Evolutionary conservation across 2,797 vertebrate genomes (phyloP).

Genomic region (Tinamus major): DNA sequence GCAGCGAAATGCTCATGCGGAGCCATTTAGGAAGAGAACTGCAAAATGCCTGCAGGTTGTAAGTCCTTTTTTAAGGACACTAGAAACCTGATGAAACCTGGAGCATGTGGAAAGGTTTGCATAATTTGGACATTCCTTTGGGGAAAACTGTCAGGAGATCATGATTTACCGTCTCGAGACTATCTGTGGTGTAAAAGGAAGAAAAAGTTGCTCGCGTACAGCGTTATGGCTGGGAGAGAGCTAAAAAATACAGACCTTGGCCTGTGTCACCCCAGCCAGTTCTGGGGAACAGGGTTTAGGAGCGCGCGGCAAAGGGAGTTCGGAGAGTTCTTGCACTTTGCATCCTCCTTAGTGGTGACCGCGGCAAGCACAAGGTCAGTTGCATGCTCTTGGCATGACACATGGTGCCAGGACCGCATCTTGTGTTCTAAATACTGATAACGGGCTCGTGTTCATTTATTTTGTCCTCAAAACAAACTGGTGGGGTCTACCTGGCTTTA

Average conservation of each 20-base stretch:
- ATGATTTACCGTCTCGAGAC: no score
- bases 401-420: background rate
- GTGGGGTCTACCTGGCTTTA: accelerated
- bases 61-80: accelerated
- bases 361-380: background rate
- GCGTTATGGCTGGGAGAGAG: background rate
- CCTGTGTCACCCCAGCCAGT: background rate
- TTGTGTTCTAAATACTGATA: background rate
- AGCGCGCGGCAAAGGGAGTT: background rate
- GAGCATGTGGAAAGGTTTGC: background rate
- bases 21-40: background rate
- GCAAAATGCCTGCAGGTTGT: background rate
- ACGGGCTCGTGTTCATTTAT: background rate
- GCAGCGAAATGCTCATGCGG: accelerated
- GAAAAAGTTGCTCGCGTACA: no score
- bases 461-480: background rate
- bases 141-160: no score
- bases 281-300: accelerated
- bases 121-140: no score
- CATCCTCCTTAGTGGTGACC: background rate
- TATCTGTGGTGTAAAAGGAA: no score
- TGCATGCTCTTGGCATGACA: background rate
- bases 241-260: accelerated
- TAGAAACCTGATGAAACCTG: background rate
- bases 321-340: background rate